Conservation (phyloP, 1,140 invertebrate genomes). For the Calycopis cecrops region DNA sequence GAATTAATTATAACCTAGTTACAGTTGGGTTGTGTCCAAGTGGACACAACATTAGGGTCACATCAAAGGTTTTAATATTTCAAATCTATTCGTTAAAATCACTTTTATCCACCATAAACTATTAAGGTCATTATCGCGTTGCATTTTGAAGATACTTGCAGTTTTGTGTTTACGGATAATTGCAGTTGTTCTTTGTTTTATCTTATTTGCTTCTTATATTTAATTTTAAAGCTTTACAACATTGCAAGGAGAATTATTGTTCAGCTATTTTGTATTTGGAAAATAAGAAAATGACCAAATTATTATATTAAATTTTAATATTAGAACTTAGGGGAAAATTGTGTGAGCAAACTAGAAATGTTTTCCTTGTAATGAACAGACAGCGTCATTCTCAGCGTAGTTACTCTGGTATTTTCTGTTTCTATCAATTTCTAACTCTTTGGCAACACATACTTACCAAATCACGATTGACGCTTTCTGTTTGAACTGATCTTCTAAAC, state of each 20-base stretch:
- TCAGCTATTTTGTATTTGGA: too few relatives aligned
- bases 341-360: background rate
- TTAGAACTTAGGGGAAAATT: too few relatives aligned
- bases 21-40: slow-evolving; percentile 64
- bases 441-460: slow-evolving; percentile 51
- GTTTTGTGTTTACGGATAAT: slow-evolving; percentile 14
- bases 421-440: slow-evolving; percentile 9
- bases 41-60: slow-evolving; percentile 42
- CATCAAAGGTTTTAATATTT: slow-evolving; percentile 44
- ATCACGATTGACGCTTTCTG: slow-evolving; percentile 49
- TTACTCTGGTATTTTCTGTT: slow-evolving; percentile 6
- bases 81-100: slow-evolving; percentile 19
- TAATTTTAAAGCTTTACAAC: slow-evolving; percentile 32
- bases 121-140: slow-evolving; percentile 24
- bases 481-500: slow-evolving; percentile 33
- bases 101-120: slow-evolving; percentile 1
- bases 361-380: slow-evolving; percentile 10
- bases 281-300: too few relatives aligned
- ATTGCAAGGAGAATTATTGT: slow-evolving; percentile 55
- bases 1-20: background rate
- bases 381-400: slow-evolving; percentile 10
- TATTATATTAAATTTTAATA: too few relatives aligned
- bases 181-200: slow-evolving; percentile 35
- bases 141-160: slow-evolving; percentile 29
- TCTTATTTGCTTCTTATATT: slow-evolving; percentile 52